Evolutionary conservation across 2,888 invertebrate species (phyloP).

Genomic region (Trissolcus japonicus): DNA sequence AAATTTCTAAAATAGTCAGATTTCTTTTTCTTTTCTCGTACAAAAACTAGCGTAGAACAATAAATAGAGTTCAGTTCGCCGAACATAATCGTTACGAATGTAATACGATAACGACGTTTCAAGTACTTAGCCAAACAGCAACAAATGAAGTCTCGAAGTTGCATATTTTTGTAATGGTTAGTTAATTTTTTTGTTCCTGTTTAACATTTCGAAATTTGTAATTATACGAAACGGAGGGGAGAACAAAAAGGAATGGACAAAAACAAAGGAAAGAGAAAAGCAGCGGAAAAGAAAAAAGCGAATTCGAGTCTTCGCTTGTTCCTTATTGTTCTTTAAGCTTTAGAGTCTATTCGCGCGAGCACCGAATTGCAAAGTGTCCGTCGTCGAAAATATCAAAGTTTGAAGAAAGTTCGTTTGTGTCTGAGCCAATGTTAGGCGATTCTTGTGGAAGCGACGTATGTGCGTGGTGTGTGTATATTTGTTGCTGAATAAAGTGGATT

Average conservation of each 20-base stretch:
- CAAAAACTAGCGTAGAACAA: no score
- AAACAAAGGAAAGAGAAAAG: constrained; percentile 3
- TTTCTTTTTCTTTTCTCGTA: no score
- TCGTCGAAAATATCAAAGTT: constrained; percentile 57
- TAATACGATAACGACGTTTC: constrained; percentile 36
- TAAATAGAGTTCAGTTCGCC: neutral
- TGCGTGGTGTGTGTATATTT: constrained; percentile 58
- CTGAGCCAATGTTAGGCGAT: constrained; percentile 53
- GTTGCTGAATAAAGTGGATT: constrained; percentile 60
- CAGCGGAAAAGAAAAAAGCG: constrained; percentile 30
- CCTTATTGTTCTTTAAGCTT: constrained; percentile 58
- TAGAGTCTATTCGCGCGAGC: constrained; percentile 57
- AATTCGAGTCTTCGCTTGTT: constrained; percentile 52
- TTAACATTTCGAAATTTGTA: constrained; percentile 29
- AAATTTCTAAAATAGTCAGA: no score
- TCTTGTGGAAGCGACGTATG: constrained; percentile 42
- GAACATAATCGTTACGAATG: constrained; percentile 26
- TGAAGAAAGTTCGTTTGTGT: constrained; percentile 56
- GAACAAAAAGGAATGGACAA: constrained; percentile 4
- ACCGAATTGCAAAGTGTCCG: constrained; percentile 54
- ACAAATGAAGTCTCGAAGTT: constrained; percentile 13
- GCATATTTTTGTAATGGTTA: constrained; percentile 54
- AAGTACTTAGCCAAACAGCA: constrained; percentile 30
- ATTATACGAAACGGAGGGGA: constrained; percentile 6
- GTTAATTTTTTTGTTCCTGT: constrained; percentile 29